Evolutionary conservation across 2,113 vertebrate genomes (phyloP).

Genomic region (Enhydra lutris): DNA sequence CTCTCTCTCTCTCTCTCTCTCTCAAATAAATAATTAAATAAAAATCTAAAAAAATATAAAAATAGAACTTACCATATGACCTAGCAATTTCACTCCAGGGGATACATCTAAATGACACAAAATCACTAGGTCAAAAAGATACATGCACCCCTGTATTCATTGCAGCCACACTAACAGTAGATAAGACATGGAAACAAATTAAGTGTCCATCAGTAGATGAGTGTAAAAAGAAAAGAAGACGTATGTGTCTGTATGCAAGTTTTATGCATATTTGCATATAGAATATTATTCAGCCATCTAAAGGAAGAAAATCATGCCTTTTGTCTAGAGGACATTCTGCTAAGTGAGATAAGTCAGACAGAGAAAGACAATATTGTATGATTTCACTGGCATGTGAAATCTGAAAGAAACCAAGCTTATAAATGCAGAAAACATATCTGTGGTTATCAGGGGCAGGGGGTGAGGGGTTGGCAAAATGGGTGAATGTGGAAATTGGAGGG

Average conservation of each 20-base stretch:
- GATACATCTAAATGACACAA: background rate
- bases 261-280: background rate
- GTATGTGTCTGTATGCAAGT: background rate
- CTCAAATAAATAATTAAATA: background rate
- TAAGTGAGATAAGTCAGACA: background rate
- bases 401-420: background rate
- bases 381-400: background rate
- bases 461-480: background rate
- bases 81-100: background rate
- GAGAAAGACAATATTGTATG: background rate
- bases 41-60: background rate
- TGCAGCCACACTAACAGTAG: background rate
- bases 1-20: too few relatives aligned
- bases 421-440: background rate
- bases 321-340: background rate
- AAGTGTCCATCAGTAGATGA: too few relatives aligned
- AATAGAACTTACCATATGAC: background rate
- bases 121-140: background rate
- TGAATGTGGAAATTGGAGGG: background rate
- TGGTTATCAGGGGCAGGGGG: background rate
- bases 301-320: background rate
- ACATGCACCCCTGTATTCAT: background rate
- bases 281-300: background rate
- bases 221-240: background rate
- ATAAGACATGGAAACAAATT: background rate